Conservation (phyloP, 2,113 vertebrate species). For the Anoplopoma fimbria region DNA sequence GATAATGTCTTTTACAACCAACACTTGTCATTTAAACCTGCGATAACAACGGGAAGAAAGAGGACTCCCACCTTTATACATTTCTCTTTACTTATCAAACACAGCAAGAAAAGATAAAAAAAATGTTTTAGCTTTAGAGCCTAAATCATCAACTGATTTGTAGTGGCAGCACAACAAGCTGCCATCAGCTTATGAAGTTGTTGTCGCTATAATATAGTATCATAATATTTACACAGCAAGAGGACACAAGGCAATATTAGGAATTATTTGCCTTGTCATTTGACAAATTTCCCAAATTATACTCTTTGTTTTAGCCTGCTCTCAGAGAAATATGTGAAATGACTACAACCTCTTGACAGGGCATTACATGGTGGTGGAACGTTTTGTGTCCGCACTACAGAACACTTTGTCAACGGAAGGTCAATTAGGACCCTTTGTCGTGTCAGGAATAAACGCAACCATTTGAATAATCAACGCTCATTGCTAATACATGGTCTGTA, state of each 20-base stretch:
- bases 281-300: neutral
- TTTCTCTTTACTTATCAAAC: neutral
- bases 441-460: no score
- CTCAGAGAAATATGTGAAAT: no score
- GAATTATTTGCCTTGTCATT: neutral
- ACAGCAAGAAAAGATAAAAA: neutral
- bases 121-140: neutral
- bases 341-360: no score
- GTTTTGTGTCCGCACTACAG: no score
- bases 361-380: no score
- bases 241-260: neutral
- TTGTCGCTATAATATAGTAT: neutral
- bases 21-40: conserved; percentile 34
- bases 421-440: no score
- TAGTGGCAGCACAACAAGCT: neutral
- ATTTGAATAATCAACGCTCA: no score
- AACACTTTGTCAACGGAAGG: no score
- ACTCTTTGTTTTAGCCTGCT: no score
- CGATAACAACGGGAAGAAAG: neutral
- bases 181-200: neutral
- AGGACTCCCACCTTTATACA: neutral
- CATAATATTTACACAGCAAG: no score
- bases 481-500: no score
- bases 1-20: conserved; percentile 23
- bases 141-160: neutral